Percentiles rank a stretch among this genome's conserved stretches.
Conservation (phyloP, 2,797 vertebrate species). For the Mycteria americana region DNA sequence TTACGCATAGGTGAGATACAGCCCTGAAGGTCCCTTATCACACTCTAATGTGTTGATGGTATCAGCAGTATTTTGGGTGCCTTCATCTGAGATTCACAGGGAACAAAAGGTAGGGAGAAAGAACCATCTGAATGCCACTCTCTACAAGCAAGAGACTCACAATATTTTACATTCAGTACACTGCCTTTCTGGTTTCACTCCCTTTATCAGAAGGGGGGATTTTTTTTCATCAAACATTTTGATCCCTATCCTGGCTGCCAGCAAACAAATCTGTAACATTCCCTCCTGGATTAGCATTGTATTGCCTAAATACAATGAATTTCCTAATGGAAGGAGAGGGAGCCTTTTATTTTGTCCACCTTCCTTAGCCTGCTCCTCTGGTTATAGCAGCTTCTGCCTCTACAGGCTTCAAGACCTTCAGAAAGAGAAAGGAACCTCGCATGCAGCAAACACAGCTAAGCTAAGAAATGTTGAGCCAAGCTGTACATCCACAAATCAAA, state of each 20-base stretch:
- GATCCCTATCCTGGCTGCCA: background rate
- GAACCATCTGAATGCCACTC: background rate
- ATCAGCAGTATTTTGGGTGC: background rate
- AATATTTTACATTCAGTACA: background rate
- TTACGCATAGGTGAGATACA: slow-evolving; percentile 7
- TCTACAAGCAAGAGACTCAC: background rate
- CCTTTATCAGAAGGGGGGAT: background rate
- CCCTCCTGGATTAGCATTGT: background rate
- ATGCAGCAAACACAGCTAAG: background rate
- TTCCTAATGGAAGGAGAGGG: background rate
- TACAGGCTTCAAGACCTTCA: background rate
- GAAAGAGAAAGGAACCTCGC: background rate
- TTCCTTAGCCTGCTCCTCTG: background rate
- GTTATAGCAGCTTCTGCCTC: background rate
- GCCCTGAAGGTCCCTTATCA: slow-evolving; percentile 15
- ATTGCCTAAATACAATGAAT: background rate
- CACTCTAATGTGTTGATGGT: background rate
- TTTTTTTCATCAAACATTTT: background rate
- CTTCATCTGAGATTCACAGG: background rate
- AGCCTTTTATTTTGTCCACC: background rate
- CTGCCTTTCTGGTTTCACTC: background rate
- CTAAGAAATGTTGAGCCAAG: background rate
- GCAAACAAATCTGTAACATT: background rate
- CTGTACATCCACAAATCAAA: background rate
- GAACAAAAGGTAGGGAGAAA: background rate